Conservation (phyloP, 2,888 invertebrate species). For the Melipona bicolor region DNA sequence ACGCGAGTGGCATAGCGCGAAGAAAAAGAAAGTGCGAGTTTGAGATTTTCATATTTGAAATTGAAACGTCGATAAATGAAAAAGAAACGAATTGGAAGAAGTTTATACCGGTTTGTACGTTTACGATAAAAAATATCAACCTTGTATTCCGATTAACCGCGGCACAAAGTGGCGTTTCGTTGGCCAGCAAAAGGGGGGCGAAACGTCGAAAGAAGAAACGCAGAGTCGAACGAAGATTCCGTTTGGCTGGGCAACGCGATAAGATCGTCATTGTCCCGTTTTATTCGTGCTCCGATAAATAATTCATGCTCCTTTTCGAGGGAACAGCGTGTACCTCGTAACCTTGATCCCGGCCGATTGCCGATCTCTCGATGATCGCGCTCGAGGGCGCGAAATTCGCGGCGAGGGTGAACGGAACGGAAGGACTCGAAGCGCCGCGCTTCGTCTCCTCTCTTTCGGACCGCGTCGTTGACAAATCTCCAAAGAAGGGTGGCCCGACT, state of each 20-base stretch:
- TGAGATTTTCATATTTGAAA: too few species aligned
- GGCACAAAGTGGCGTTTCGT: not conserved
- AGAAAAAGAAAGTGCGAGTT: too few species aligned
- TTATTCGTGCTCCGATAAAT: slow-evolving; percentile 70
- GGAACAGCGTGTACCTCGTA: slow-evolving; percentile 65
- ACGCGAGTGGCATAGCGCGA: too few species aligned
- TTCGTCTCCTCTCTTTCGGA: not conserved
- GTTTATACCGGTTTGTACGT: too few species aligned
- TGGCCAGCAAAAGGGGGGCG: too few species aligned
- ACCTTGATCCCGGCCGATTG: slow-evolving; percentile 67
- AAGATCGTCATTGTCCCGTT: slow-evolving; percentile 62
- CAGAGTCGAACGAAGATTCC: slow-evolving; percentile 32
- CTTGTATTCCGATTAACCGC: not conserved
- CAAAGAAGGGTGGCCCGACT: too few species aligned
- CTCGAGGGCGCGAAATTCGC: slow-evolving; percentile 61
- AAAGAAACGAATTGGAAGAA: too few species aligned
- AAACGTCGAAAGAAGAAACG: too few species aligned
- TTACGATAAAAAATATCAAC: too few species aligned
- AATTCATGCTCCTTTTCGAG: slow-evolving; percentile 73
- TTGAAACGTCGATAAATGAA: too few species aligned
- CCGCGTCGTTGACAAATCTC: too few species aligned
- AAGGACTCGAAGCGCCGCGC: not conserved
- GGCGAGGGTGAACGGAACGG: slow-evolving; percentile 35
- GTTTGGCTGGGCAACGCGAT: slow-evolving; percentile 52
- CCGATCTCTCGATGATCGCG: slow-evolving; percentile 41